Percentiles rank a stretch among this genome's conserved stretches.
Evolutionary conservation across 1,140 invertebrate species (phyloP).

Genomic region (Drosophila suzukii): DNA sequence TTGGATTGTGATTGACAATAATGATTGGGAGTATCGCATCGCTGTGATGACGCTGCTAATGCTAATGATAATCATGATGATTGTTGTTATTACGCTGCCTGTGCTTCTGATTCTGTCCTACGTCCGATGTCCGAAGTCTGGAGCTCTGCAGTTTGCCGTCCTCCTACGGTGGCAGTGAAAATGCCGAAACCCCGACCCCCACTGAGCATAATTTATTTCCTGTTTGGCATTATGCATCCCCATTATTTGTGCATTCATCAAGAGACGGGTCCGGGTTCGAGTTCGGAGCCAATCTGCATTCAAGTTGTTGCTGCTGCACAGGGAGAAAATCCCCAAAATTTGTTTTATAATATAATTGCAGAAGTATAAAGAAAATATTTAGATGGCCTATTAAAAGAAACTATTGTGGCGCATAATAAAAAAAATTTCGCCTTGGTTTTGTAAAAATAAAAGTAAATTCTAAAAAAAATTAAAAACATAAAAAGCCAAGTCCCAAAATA

Average conservation of each 20-base stretch:
- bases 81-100: conserved; percentile 70
- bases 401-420: too few species aligned
- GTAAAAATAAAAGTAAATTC: too few species aligned
- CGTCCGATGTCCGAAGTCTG: conserved; percentile 11
- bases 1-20: conserved; percentile 44
- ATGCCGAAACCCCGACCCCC: conserved; percentile 11
- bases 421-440: too few species aligned
- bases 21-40: conserved; percentile 38
- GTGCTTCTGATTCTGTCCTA: conserved; percentile 23
- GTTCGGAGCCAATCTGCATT: conserved; percentile 42
- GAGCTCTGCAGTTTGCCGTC: background rate
- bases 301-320: conserved; percentile 1
- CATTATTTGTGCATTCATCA: conserved; percentile 77
- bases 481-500: too few species aligned
- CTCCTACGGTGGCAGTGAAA: conserved; percentile 31
- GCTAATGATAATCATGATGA: conserved; percentile 53
- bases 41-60: conserved; percentile 34
- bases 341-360: background rate
- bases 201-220: conserved; percentile 72
- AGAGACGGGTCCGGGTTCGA: conserved; percentile 8
- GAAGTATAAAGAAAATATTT: background rate
- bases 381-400: too few species aligned
- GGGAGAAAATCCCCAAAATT: background rate
- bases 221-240: conserved; percentile 72
- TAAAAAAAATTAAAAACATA: too few species aligned